Percentiles rank a stretch among this genome's conserved stretches.
Evolutionary conservation across 1,140 invertebrate species (phyloP).

Genomic region (Matsumurasca onukii): DNA sequence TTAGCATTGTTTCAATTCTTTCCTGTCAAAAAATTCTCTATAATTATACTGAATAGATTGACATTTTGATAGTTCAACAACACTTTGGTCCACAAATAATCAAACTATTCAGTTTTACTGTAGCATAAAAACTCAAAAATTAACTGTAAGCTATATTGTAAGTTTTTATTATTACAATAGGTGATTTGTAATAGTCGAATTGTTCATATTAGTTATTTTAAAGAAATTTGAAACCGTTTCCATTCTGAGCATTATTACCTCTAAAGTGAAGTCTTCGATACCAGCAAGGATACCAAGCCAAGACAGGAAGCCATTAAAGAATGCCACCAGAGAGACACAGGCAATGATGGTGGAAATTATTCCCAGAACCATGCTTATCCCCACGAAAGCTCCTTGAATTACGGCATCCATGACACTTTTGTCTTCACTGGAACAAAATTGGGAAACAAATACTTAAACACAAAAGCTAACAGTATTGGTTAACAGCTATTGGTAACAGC

Average conservation of each 20-base stretch:
- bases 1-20: too few relatives aligned
- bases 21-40: too few relatives aligned
- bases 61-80: too few relatives aligned
- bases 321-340: conserved; percentile 83
- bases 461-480: too few relatives aligned
- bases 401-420: conserved; percentile 86
- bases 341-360: conserved; percentile 92
- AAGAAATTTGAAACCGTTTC: background rate
- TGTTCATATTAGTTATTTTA: background rate
- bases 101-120: too few relatives aligned
- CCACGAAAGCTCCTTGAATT: conserved; percentile 79
- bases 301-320: conserved; percentile 74
- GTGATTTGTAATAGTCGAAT: background rate
- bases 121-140: too few relatives aligned
- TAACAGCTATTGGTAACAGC: too few relatives aligned
- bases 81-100: too few relatives aligned
- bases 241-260: conserved; percentile 47
- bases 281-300: conserved; percentile 82
- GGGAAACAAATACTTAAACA: too few relatives aligned
- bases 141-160: too few relatives aligned
- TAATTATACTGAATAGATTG: too few relatives aligned
- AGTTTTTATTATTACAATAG: too few relatives aligned
- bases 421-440: conserved; percentile 66
- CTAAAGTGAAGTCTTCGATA: conserved; percentile 51
- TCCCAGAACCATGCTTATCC: conserved; percentile 78